A percentile compares a stretch with the other conserved stretches of the same genome.
phyloP scores from a whole-genome alignment of 2,113 vertebrate species.

The Nyctereutes procyonoides region DNA sequence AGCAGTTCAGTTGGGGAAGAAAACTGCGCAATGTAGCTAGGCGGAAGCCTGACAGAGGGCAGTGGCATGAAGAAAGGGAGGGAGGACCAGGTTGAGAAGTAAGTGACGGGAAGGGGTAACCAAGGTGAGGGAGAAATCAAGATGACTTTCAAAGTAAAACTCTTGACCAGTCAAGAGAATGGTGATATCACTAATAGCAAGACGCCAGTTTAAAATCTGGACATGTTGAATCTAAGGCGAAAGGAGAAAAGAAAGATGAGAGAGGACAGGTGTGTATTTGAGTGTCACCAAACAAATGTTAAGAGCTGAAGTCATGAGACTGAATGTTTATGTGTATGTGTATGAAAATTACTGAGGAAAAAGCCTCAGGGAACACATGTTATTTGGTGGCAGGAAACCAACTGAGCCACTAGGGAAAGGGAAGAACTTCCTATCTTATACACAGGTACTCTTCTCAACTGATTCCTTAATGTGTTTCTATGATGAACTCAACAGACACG shows the following conservation, averaged over 20 bases:
- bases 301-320: not conserved
- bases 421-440: not conserved
- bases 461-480: not conserved
- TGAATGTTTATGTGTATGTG: not conserved
- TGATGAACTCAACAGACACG: not conserved
- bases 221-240: not conserved
- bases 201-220: not conserved
- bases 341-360: not conserved
- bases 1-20: not conserved
- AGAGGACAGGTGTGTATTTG: not conserved
- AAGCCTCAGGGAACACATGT: not conserved
- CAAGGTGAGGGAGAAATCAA: not conserved
- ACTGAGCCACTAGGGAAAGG: not conserved
- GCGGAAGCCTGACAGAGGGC: not conserved
- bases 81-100: not conserved
- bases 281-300: not conserved
- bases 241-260: conserved; percentile 16
- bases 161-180: not conserved
- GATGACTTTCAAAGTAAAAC: not conserved
- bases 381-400: not conserved
- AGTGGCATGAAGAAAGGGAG: not conserved
- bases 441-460: not conserved
- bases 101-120: no score
- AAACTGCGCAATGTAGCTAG: no score
- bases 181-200: not conserved